Conservation (phyloP, 2,888 invertebrate genomes). For the Epirrhoe tristata region DNA sequence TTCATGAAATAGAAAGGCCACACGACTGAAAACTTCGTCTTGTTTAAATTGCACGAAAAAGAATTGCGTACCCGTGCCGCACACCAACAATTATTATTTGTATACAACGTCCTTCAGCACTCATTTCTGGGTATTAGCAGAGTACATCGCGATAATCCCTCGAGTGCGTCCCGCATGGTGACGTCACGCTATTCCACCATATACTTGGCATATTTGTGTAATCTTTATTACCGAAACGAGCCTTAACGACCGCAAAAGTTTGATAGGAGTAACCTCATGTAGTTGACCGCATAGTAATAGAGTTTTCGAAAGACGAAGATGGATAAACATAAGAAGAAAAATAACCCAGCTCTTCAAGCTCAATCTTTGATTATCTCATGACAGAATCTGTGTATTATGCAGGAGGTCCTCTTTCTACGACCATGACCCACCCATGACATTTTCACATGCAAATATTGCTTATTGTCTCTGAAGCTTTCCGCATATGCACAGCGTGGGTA, state of each 20-base stretch:
- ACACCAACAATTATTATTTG: conserved; percentile 4
- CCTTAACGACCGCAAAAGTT: conserved; percentile 16
- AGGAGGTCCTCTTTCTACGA: neutral
- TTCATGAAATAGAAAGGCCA: neutral
- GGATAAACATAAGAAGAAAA: neutral
- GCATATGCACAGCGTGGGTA: conserved; percentile 11
- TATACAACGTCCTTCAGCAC: conserved; percentile 36
- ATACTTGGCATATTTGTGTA: conserved; percentile 11
- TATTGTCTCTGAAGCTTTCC: neutral
- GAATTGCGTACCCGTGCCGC: neutral
- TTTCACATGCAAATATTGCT: too few species aligned
- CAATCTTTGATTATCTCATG: neutral
- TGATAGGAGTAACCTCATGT: conserved; percentile 5
- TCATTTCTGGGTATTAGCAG: conserved; percentile 41
- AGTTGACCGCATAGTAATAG: neutral
- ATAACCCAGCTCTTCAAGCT: neutral
- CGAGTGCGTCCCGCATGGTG: conserved; percentile 23
- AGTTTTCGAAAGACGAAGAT: neutral
- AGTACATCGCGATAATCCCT: conserved; percentile 38
- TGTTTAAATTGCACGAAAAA: neutral
- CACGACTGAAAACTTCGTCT: neutral
- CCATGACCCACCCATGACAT: conserved; percentile 44
- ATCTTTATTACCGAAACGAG: conserved; percentile 30
- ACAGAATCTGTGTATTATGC: neutral
- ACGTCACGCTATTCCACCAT: conserved; percentile 25